A percentile compares a stretch with the other conserved stretches of the same genome.
These are phyloP conservation scores for Platypus cylindrus DNA, from an alignment of 2,888 invertebrate species.

Conservation along the genomic window DNA sequence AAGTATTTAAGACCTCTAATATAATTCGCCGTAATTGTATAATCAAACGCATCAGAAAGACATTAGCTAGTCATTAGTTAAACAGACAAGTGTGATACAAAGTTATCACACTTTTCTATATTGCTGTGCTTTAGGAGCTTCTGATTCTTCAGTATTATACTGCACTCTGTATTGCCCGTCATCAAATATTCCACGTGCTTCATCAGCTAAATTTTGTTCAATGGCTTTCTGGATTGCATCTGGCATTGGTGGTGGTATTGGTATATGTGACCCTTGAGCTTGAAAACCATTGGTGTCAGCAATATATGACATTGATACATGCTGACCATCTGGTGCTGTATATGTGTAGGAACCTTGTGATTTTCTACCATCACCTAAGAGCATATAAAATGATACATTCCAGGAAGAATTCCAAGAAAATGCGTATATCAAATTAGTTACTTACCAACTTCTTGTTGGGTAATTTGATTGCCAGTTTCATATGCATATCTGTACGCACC, in stretches of 20 bases:
- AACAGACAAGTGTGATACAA: no score
- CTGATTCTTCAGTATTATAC: no score
- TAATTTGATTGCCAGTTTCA: constrained; percentile 45
- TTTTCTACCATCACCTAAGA: constrained; percentile 11
- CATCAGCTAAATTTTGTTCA: constrained; percentile 23
- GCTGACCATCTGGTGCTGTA: constrained; percentile 24
- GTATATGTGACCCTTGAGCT: constrained; percentile 42
- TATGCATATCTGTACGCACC: constrained; percentile 32
- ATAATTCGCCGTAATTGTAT: no score
- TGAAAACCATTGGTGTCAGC: constrained; percentile 46
- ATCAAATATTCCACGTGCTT: constrained; percentile 18
- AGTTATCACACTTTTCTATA: no score
- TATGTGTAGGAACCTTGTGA: constrained; percentile 21
- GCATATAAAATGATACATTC: no score
- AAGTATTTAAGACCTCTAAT: no score
- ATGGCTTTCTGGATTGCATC: constrained; percentile 38
- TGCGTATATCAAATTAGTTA: neutral
- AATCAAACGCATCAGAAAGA: no score
- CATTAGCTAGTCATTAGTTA: no score
- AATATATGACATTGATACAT: constrained; percentile 37
- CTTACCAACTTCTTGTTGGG: constrained; percentile 28
- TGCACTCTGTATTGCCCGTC: constrained; percentile 14
- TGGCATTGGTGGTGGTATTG: constrained; percentile 46
- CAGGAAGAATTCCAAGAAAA: neutral
- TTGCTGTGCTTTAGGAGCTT: no score